These are phyloP conservation scores for Pogonognathellus flavescens DNA, from an alignment of 1,140 invertebrate species.

Conservation along the genomic window DNA sequence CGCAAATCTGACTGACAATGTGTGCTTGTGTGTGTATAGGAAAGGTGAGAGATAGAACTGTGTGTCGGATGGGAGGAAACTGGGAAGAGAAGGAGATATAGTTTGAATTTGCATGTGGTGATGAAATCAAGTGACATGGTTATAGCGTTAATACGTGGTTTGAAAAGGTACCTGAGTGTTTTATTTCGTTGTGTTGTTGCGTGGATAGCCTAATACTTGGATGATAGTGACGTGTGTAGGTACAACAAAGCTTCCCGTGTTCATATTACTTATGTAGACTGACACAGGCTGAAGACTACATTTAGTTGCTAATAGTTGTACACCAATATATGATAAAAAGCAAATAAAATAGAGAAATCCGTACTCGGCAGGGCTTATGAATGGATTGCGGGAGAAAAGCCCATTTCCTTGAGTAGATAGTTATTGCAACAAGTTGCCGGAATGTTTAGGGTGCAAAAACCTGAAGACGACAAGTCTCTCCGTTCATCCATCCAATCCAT, in stretches of 20 bases:
- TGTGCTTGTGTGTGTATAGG: slow-evolving; percentile 22
- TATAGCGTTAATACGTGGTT: not conserved
- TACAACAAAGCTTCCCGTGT: too few relatives aligned
- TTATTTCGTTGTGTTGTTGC: not conserved
- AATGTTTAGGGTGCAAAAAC: slow-evolving; percentile 60
- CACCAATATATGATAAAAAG: not conserved
- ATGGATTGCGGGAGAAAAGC: slow-evolving; percentile 30
- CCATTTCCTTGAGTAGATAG: slow-evolving; percentile 6
- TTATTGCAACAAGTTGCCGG: slow-evolving; percentile 44
- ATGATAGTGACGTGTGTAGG: too few relatives aligned
- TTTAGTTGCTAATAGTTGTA: too few relatives aligned
- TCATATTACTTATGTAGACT: too few relatives aligned
- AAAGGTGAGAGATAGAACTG: not conserved
- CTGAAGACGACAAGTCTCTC: slow-evolving; percentile 60
- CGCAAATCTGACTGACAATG: slow-evolving; percentile 6
- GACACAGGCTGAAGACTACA: too few relatives aligned
- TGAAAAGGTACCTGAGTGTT: not conserved
- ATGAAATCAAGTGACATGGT: slow-evolving; percentile 8
- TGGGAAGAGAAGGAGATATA: slow-evolving; percentile 1
- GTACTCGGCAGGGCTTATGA: slow-evolving; percentile 8
- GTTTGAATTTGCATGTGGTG: not conserved
- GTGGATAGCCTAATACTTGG: too few relatives aligned
- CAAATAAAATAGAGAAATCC: not conserved
- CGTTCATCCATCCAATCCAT: slow-evolving; percentile 43
- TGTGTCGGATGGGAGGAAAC: slow-evolving; percentile 2